A percentile compares a stretch with the other conserved stretches of the same genome.
phyloP scores from a whole-genome alignment of 2,113 vertebrate genomes.

The Alethe castanea region DNA sequence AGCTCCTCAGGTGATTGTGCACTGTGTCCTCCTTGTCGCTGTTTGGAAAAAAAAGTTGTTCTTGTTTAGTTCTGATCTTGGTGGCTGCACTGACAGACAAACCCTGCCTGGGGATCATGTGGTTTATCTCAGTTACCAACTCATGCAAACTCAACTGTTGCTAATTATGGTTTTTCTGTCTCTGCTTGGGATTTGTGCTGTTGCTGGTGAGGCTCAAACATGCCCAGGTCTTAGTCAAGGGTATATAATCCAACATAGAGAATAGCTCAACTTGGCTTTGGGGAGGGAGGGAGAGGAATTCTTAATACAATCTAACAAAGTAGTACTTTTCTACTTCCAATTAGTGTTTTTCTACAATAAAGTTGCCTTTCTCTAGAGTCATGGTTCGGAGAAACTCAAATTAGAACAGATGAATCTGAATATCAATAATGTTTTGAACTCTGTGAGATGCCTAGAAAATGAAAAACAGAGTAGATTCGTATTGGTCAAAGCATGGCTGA shows the following conservation, averaged over 20 bases:
- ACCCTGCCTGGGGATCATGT: not conserved
- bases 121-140: not conserved
- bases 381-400: not conserved
- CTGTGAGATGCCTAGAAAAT: not conserved
- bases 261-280: not conserved
- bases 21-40: not conserved
- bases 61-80: not conserved
- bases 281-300: not conserved
- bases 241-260: not conserved
- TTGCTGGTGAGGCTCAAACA: not conserved
- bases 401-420: constrained; percentile 4
- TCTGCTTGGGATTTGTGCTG: not conserved
- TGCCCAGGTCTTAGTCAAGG: not conserved
- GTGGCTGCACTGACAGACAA: not conserved
- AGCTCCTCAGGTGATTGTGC: not conserved
- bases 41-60: not conserved
- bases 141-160: not conserved
- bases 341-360: not conserved
- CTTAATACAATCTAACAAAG: not conserved
- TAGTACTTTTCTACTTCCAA: not conserved
- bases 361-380: not conserved
- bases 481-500: not conserved
- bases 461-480: not conserved
- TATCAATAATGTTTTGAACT: constrained; percentile 13
- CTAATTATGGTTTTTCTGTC: not conserved